These are phyloP conservation scores for Carassius auratus DNA, from an alignment of 2,113 vertebrate genomes.

Conservation along the genomic window DNA sequence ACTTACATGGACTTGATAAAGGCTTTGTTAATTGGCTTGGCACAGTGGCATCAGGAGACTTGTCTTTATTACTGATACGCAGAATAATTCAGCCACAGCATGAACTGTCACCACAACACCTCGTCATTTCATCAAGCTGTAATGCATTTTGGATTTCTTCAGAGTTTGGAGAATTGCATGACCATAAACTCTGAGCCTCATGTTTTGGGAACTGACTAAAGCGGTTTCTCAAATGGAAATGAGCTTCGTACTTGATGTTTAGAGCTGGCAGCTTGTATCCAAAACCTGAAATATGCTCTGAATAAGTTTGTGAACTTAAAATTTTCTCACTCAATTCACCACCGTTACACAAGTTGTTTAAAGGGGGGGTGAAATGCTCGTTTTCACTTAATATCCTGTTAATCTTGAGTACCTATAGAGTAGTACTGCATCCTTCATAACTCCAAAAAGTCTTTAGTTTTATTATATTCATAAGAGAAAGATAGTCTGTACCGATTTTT, in stretches of 20 bases:
- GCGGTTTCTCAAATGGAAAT: not conserved
- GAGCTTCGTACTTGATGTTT: not conserved
- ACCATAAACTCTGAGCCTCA: not conserved
- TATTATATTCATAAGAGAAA: too few species aligned
- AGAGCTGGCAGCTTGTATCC: too few species aligned
- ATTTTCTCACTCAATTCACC: not conserved
- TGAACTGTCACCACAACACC: not conserved
- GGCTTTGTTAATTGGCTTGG: slow-evolving; percentile 18
- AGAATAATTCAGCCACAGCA: not conserved
- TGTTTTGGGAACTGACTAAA: slow-evolving; percentile 23
- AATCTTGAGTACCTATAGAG: too few species aligned
- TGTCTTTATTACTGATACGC: not conserved
- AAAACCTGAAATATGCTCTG: not conserved
- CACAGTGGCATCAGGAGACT: not conserved
- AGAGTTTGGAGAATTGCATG: not conserved
- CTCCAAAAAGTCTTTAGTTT: too few species aligned
- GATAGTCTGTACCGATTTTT: too few species aligned
- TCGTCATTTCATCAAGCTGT: not conserved
- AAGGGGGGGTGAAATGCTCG: too few species aligned
- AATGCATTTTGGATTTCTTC: slow-evolving; percentile 18
- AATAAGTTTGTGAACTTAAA: not conserved
- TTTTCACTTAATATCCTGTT: too few species aligned
- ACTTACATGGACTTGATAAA: not conserved
- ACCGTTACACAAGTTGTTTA: not conserved
- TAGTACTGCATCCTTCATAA: too few species aligned